Percentiles rank a stretch among this genome's conserved stretches.
These are phyloP conservation scores for Ophiodon elongatus DNA, from an alignment of 2,113 vertebrate genomes.

Conservation along the genomic window DNA sequence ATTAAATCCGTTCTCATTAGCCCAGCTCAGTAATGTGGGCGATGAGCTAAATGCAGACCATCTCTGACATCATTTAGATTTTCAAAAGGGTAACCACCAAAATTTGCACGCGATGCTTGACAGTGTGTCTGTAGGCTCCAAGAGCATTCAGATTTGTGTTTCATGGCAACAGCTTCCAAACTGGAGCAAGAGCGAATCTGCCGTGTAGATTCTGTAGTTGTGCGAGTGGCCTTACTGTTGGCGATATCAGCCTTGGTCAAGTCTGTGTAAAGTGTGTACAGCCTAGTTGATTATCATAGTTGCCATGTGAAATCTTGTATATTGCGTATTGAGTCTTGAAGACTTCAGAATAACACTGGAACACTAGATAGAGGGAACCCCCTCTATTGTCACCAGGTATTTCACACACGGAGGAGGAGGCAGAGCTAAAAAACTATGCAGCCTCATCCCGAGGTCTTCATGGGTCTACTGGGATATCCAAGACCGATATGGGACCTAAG, in stretches of 20 bases:
- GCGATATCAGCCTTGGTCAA: too few species aligned
- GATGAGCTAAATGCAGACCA: constrained; percentile 46
- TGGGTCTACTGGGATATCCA: neutral
- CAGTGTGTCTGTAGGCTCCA: constrained; percentile 23
- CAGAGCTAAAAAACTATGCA: too few species aligned
- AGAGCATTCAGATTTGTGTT: constrained; percentile 23
- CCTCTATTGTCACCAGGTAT: too few species aligned
- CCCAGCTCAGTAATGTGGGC: constrained; percentile 49
- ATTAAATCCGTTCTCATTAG: constrained; percentile 70
- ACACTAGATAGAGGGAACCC: too few species aligned
- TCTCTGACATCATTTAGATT: constrained; percentile 54
- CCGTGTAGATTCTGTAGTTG: neutral
- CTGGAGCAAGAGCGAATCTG: neutral
- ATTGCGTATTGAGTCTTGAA: too few species aligned
- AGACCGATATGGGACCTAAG: neutral
- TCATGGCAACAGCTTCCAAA: constrained; percentile 12
- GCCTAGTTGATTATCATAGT: too few species aligned
- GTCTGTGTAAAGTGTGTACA: too few species aligned
- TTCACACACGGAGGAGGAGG: too few species aligned
- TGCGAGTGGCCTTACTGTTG: too few species aligned
- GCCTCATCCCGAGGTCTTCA: neutral
- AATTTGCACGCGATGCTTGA: constrained; percentile 31
- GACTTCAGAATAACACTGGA: too few species aligned
- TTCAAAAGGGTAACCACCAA: constrained; percentile 44
- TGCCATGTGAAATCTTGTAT: too few species aligned